A percentile compares a stretch with the other conserved stretches of the same genome.
Conservation (phyloP, 2,113 vertebrate species). For the Brachypteracias leptosomus region DNA sequence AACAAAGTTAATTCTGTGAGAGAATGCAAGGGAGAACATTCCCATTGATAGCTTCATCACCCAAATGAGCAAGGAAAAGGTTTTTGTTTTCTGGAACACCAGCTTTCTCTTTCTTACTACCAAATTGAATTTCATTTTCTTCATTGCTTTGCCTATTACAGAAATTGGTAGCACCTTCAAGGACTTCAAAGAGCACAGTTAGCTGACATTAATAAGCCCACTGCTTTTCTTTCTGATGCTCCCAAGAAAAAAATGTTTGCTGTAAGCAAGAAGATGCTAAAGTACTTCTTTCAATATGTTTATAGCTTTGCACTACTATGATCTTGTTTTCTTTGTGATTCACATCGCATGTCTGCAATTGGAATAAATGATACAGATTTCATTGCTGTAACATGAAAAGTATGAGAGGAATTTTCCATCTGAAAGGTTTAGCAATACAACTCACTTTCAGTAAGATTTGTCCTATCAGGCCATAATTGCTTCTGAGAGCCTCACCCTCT, state of each 20-base stretch:
- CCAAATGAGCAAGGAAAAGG: background rate
- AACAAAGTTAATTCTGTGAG: background rate
- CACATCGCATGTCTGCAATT: background rate
- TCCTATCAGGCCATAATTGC: background rate
- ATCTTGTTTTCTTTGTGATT: conserved; percentile 28
- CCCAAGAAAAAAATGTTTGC: background rate
- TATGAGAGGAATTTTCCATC: conserved; percentile 42
- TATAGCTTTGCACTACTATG: background rate
- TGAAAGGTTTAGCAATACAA: conserved; percentile 12
- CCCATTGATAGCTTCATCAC: rapidly evolving
- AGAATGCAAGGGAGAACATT: background rate
- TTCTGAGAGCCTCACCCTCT: background rate
- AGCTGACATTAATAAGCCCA: background rate
- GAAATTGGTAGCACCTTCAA: background rate
- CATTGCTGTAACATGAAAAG: background rate
- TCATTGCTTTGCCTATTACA: background rate
- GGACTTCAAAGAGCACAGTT: background rate
- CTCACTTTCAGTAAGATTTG: background rate
- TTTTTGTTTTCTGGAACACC: background rate
- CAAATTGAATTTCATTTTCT: background rate
- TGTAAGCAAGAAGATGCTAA: background rate
- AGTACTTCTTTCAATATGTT: background rate
- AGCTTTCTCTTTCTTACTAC: background rate
- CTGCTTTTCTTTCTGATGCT: background rate
- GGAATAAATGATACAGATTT: conserved; percentile 22